Conservation (phyloP, 2,888 invertebrate genomes). For the Chrysotoxum bicinctum region DNA sequence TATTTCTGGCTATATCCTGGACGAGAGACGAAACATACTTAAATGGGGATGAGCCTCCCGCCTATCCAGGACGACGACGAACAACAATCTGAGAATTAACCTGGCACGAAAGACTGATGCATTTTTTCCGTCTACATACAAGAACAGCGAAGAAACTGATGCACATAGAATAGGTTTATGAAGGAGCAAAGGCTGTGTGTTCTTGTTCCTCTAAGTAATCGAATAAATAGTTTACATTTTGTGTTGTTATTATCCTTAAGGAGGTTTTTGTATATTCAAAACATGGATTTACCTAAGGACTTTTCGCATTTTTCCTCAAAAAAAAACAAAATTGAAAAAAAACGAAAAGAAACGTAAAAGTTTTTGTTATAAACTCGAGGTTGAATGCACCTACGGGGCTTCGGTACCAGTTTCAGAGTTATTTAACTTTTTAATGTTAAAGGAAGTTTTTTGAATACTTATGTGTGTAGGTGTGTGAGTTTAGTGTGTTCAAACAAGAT, state of each 20-base stretch:
- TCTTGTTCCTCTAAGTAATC: slow-evolving; percentile 55
- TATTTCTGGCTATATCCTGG: slow-evolving; percentile 8
- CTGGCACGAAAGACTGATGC: slow-evolving; percentile 10
- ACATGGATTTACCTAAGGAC: slow-evolving; percentile 53
- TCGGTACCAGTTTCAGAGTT: slow-evolving; percentile 49
- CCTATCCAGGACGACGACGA: not conserved
- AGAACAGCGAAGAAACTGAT: slow-evolving; percentile 1
- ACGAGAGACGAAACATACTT: slow-evolving; percentile 20
- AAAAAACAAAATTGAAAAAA: slow-evolving; percentile 19
- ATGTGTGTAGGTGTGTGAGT: not conserved
- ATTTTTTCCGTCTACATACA: not conserved
- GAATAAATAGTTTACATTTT: slow-evolving; percentile 69
- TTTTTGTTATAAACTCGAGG: slow-evolving; percentile 45
- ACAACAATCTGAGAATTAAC: slow-evolving; percentile 20
- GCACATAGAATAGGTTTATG: not conserved
- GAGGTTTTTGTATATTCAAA: slow-evolving; percentile 53
- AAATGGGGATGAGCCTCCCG: slow-evolving; percentile 25
- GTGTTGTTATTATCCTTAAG: slow-evolving; percentile 54
- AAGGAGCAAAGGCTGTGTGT: not conserved
- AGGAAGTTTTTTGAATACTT: slow-evolving; percentile 8
- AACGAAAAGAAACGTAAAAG: slow-evolving; percentile 36
- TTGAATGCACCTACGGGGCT: slow-evolving; percentile 36
- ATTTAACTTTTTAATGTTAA: slow-evolving; percentile 57
- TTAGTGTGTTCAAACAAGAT: slow-evolving; percentile 2
- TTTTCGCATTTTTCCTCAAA: slow-evolving; percentile 3